Conservation (phyloP, 2,888 invertebrate genomes). For the Drosophila suboccidentalis region DNA sequence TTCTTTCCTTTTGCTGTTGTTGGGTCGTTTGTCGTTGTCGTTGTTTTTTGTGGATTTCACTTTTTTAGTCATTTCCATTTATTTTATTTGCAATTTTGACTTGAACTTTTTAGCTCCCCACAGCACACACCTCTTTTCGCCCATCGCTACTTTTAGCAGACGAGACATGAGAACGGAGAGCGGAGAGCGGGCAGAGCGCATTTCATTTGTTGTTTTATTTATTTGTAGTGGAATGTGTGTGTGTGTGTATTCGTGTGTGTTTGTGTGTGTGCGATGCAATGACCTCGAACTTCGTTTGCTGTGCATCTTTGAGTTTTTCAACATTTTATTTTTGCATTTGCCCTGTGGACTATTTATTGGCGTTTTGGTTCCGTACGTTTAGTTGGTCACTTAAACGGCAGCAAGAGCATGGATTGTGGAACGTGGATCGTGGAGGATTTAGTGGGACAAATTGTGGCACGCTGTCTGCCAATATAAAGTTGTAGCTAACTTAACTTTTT, state of each 20-base stretch:
- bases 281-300: slow-evolving; percentile 80
- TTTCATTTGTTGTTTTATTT: slow-evolving; percentile 60
- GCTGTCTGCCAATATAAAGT: too few species aligned
- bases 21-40: slow-evolving; percentile 23
- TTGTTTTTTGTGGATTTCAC: slow-evolving; percentile 66
- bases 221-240: slow-evolving; percentile 32
- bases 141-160: slow-evolving; percentile 2
- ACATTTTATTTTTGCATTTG: slow-evolving; percentile 55
- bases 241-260: too few species aligned
- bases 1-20: slow-evolving; percentile 10
- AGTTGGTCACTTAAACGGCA: slow-evolving; percentile 55
- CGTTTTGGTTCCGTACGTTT: slow-evolving; percentile 47
- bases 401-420: slow-evolving; percentile 13
- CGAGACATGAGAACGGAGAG: slow-evolving; percentile 20
- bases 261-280: slow-evolving; percentile 68
- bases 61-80: slow-evolving; percentile 69
- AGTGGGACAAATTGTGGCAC: slow-evolving; percentile 56
- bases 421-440: slow-evolving; percentile 43
- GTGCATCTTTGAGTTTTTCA: slow-evolving; percentile 65
- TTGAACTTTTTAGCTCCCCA: slow-evolving; percentile 58
- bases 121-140: background rate
- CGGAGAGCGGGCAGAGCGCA: slow-evolving; percentile 21
- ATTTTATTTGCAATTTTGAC: slow-evolving; percentile 67
- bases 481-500: slow-evolving; percentile 35
- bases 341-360: slow-evolving; percentile 59